A percentile compares a stretch with the other conserved stretches of the same genome.
phyloP scores from a whole-genome alignment of 2,888 invertebrate species.

The Ectobius pallidus region DNA sequence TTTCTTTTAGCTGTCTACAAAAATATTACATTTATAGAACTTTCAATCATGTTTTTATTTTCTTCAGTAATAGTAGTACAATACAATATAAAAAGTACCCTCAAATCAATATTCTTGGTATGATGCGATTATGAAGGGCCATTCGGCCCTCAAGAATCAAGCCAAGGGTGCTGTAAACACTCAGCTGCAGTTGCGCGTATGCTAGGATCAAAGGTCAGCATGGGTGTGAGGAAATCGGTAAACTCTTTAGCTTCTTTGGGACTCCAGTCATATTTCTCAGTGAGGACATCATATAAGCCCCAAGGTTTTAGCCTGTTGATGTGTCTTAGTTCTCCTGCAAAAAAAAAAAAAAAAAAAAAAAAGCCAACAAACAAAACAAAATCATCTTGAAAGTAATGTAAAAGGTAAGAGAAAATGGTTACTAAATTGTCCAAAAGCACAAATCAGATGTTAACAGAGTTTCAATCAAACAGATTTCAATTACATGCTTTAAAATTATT shows the following conservation, averaged over 20 bases:
- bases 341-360: slow-evolving; percentile 23
- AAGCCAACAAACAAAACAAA: neutral
- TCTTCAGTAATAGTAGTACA: no score
- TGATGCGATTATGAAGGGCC: neutral
- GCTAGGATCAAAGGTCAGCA: slow-evolving; percentile 79
- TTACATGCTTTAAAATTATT: neutral
- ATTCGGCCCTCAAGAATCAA: slow-evolving; percentile 53
- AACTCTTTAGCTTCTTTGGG: slow-evolving; percentile 73
- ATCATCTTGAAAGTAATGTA: neutral
- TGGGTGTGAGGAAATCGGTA: slow-evolving; percentile 75
- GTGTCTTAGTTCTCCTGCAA: slow-evolving; percentile 70
- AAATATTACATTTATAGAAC: no score
- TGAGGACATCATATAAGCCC: slow-evolving; percentile 77
- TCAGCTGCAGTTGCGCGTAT: slow-evolving; percentile 74
- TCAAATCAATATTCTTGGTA: no score
- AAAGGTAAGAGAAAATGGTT: neutral
- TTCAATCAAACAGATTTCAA: neutral
- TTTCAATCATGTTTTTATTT: no score
- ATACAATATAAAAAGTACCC: no score
- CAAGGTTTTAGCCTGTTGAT: slow-evolving; percentile 80
- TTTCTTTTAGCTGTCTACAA: no score
- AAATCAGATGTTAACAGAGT: neutral
- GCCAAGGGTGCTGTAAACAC: slow-evolving; percentile 76
- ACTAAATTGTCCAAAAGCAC: neutral
- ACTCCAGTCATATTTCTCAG: slow-evolving; percentile 84